Percentiles rank a stretch among this genome's conserved stretches.
These are phyloP conservation scores for Schizopygopsis malacanthus DNA, from an alignment of 2,797 vertebrate species.

Conservation along the genomic window DNA sequence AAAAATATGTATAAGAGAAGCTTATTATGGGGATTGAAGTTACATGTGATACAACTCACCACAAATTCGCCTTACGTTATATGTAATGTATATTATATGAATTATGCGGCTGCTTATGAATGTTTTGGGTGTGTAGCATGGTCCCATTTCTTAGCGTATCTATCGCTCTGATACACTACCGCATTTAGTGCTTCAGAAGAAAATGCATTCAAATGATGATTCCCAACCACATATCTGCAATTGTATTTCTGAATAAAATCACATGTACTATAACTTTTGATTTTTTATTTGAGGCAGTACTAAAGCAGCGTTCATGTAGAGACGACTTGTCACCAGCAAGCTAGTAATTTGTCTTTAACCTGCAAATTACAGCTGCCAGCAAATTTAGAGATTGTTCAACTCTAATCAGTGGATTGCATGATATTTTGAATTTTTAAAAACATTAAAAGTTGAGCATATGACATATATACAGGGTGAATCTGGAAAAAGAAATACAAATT, in stretches of 20 bases:
- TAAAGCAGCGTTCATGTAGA: not conserved
- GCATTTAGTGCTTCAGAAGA: not conserved
- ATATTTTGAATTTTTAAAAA: not conserved
- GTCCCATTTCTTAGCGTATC: not conserved
- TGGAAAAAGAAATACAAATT: not conserved
- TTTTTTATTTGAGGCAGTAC: not conserved
- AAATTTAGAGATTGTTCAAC: slow-evolving; percentile 8
- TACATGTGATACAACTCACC: slow-evolving; percentile 36
- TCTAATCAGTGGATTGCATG: not conserved
- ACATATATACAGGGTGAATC: not conserved
- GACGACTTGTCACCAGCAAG: slow-evolving; percentile 1
- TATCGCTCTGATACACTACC: not conserved
- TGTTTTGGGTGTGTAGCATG: slow-evolving; percentile 22
- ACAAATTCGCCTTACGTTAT: slow-evolving; percentile 36
- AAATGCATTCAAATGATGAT: not conserved
- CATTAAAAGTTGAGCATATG: not conserved
- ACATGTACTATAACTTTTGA: not conserved
- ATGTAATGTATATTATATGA: slow-evolving; percentile 35
- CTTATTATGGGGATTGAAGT: slow-evolving; percentile 44
- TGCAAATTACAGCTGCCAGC: not conserved
- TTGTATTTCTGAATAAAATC: not conserved
- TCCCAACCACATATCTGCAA: not conserved
- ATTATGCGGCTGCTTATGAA: slow-evolving; percentile 13
- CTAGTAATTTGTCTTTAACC: not conserved
- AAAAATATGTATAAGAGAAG: slow-evolving; percentile 12